Conservation (phyloP, 2,797 vertebrate species). For the Darevskia nairensis region DNA sequence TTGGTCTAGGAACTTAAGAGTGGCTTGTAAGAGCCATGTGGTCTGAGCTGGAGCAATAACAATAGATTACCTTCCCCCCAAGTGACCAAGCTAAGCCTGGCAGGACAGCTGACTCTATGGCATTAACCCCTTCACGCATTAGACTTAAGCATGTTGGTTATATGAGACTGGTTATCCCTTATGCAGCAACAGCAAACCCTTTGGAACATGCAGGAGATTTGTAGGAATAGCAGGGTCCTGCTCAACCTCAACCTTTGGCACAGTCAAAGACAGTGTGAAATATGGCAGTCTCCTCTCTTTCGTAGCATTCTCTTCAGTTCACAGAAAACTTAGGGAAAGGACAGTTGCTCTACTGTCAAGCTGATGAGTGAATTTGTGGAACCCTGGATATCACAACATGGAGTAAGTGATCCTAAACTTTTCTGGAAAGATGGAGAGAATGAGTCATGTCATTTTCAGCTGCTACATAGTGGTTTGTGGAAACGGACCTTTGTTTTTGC, state of each 20-base stretch:
- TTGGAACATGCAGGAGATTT: background rate
- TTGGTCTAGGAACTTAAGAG: too few species aligned
- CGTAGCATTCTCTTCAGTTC: background rate
- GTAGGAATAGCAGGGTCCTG: background rate
- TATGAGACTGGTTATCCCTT: too few species aligned
- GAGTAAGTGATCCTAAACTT: background rate
- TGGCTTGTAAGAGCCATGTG: too few species aligned
- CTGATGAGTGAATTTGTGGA: background rate
- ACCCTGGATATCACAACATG: background rate
- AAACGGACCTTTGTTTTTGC: background rate
- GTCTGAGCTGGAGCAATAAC: too few species aligned
- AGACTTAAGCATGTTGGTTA: too few species aligned
- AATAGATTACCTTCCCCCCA: too few species aligned
- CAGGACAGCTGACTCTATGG: too few species aligned
- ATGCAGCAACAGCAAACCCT: background rate
- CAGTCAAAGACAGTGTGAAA: background rate
- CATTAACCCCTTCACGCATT: too few species aligned
- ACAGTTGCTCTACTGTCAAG: background rate
- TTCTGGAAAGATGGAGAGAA: background rate
- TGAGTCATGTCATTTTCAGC: background rate
- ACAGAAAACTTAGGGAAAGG: background rate
- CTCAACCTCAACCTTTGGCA: background rate
- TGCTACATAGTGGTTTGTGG: background rate
- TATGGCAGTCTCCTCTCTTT: background rate
- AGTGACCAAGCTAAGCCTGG: too few species aligned